Evolutionary conservation across 2,888 invertebrate genomes (phyloP).

Genomic region (Dorcus hopei): DNA sequence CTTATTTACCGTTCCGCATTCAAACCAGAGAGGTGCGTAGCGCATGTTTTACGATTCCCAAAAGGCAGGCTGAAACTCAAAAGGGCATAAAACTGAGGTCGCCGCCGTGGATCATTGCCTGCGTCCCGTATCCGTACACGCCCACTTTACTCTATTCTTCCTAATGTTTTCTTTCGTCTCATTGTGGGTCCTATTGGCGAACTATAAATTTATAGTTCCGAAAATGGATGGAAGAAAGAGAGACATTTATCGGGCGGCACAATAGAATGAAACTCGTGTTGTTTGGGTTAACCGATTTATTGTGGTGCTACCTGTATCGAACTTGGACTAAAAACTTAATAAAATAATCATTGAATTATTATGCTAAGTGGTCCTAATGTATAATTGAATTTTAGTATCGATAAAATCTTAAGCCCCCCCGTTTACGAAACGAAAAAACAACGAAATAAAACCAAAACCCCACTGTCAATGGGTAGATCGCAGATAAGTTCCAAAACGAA

Average conservation of each 20-base stretch:
- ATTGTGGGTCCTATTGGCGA: conserved; percentile 38
- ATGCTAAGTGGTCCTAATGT: conserved; percentile 6
- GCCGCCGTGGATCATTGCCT: conserved; percentile 25
- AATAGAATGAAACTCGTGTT: conserved; percentile 36
- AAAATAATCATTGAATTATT: conserved; percentile 3
- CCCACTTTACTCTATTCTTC: conserved; percentile 37
- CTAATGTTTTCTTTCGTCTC: conserved; percentile 28
- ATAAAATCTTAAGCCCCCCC: conserved; percentile 5
- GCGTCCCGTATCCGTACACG: conserved; percentile 33
- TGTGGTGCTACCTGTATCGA: too few relatives aligned
- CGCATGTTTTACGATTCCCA: too few relatives aligned
- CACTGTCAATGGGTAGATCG: conserved; percentile 27
- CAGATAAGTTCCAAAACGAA: conserved; percentile 27
- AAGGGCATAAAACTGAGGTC: too few relatives aligned
- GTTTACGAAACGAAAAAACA: background rate
- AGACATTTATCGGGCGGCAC: conserved; percentile 31
- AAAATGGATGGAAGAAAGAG: conserved; percentile 32
- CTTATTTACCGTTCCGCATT: too few relatives aligned
- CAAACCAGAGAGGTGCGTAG: too few relatives aligned
- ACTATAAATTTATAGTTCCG: conserved; percentile 37
- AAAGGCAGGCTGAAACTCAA: too few relatives aligned
- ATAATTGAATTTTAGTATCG: conserved; percentile 6
- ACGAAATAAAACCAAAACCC: conserved; percentile 15
- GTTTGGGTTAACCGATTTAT: conserved; percentile 37
- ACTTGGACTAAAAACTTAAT: background rate